A percentile compares a stretch with the other conserved stretches of the same genome.
Conservation (phyloP, 2,888 invertebrate species). For the Bruchidius siliquastri region DNA sequence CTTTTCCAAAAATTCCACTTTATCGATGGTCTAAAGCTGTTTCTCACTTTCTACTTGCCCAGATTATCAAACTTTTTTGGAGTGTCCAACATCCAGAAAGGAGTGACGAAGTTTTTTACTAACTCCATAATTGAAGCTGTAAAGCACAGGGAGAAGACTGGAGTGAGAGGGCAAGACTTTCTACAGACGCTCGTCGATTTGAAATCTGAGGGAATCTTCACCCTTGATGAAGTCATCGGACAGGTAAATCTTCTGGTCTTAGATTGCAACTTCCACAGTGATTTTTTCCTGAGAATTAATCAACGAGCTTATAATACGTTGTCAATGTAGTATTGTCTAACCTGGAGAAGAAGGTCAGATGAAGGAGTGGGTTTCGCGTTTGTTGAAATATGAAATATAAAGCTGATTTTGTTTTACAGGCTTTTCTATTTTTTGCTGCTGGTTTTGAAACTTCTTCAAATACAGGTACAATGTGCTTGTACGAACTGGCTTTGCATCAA, state of each 20-base stretch:
- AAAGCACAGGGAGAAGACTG: slow-evolving; percentile 27
- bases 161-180: slow-evolving; percentile 28
- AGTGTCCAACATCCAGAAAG: slow-evolving; percentile 15
- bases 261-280: too few species aligned
- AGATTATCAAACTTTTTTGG: slow-evolving; percentile 18
- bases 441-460: slow-evolving; percentile 61
- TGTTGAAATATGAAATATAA: too few species aligned
- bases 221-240: slow-evolving; percentile 40
- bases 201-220: slow-evolving; percentile 19
- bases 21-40: slow-evolving; percentile 9
- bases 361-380: too few species aligned
- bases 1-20: slow-evolving; percentile 28
- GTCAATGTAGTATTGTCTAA: too few species aligned
- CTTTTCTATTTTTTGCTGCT: slow-evolving; percentile 56
- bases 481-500: slow-evolving; percentile 49
- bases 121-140: slow-evolving; percentile 32
- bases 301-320: too few species aligned
- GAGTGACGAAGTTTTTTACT: slow-evolving; percentile 33
- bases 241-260: slow-evolving; percentile 48
- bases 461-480: slow-evolving; percentile 53
- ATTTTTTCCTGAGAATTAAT: too few species aligned
- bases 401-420: slow-evolving; percentile 42
- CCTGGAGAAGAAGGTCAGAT: too few species aligned
- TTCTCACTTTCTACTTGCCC: slow-evolving; percentile 19
- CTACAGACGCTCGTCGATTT: slow-evolving; percentile 30